Evolutionary conservation across 2,888 invertebrate species (phyloP).

Genomic region (Deilephila elpenor): DNA sequence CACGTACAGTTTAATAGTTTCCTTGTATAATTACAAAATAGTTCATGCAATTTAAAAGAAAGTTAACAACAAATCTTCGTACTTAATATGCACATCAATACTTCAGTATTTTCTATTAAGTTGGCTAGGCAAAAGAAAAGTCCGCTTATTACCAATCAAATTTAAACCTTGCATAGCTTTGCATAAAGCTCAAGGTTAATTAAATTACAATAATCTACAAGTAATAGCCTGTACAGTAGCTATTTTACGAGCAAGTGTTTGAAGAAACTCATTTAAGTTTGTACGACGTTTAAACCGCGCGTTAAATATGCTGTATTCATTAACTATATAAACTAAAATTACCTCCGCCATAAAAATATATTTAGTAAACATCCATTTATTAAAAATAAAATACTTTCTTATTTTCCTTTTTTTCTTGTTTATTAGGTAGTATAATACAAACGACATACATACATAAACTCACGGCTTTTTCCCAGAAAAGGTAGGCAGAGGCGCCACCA

Average conservation of each 20-base stretch:
- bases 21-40: not conserved
- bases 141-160: not conserved
- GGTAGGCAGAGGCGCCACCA: too few species aligned
- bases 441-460: too few species aligned
- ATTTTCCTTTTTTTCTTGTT: too few species aligned
- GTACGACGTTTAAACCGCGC: not conserved
- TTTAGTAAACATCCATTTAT: too few species aligned
- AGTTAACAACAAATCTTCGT: not conserved
- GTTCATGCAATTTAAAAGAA: not conserved
- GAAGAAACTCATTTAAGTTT: constrained; percentile 20
- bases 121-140: not conserved
- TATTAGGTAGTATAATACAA: too few species aligned
- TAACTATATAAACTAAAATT: not conserved
- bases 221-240: not conserved
- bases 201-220: not conserved
- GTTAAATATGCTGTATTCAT: constrained; percentile 3
- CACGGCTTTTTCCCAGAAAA: too few species aligned
- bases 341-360: not conserved
- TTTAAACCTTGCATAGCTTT: not conserved
- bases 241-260: constrained; percentile 17
- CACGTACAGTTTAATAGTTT: not conserved
- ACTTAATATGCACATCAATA: constrained; percentile 2
- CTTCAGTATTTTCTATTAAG: constrained; percentile 17
- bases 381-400: too few species aligned
- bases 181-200: not conserved